These are phyloP conservation scores for Heliconius erato DNA, from an alignment of 2,888 invertebrate genomes.

Conservation along the genomic window DNA sequence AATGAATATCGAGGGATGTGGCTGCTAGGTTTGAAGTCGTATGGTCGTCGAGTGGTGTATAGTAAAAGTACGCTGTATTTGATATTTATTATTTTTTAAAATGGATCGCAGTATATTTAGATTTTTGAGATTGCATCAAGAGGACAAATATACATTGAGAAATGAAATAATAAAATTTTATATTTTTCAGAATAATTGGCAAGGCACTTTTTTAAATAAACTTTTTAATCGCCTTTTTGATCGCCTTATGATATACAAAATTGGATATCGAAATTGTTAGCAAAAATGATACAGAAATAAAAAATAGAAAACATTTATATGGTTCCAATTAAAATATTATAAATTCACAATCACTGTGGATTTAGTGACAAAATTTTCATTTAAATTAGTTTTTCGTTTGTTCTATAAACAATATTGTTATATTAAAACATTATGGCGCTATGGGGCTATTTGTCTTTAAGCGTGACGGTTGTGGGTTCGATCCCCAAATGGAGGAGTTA, in stretches of 20 bases:
- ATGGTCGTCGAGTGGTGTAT: neutral
- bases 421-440: no score
- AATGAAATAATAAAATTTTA: neutral
- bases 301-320: neutral
- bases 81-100: neutral
- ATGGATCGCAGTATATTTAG: neutral
- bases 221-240: no score
- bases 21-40: slow-evolving; percentile 1
- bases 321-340: neutral
- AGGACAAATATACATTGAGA: neutral
- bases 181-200: neutral
- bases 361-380: neutral
- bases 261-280: neutral
- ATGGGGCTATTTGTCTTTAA: no score
- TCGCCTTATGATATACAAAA: neutral
- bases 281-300: neutral
- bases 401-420: neutral
- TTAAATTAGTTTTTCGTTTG: neutral
- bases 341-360: neutral
- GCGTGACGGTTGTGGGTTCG: no score
- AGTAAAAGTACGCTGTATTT: neutral
- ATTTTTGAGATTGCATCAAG: neutral
- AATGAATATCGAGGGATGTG: slow-evolving; percentile 35
- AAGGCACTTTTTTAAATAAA: no score
- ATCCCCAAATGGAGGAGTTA: no score